Conservation (phyloP, 2,797 vertebrate genomes). For the Gambelia wislizenii region DNA sequence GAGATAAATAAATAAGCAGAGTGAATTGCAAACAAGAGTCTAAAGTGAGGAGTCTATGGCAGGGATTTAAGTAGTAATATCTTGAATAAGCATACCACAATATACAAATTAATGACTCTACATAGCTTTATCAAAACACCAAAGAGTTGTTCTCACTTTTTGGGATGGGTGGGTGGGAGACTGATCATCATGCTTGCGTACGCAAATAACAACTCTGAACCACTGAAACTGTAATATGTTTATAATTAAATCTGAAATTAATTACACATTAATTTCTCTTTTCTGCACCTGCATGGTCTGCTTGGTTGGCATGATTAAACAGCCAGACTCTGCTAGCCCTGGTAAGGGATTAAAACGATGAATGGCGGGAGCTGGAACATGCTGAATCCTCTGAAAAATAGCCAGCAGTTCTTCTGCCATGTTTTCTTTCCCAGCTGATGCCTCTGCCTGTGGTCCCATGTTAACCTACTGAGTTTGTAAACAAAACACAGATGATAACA, state of each 20-base stretch:
- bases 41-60: no score
- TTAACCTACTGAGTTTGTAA: background rate
- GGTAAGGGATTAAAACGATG: conserved; percentile 7
- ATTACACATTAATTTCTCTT: background rate
- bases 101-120: background rate
- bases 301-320: background rate
- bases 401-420: background rate
- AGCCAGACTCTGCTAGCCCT: background rate
- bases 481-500: background rate
- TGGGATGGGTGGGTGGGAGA: no score
- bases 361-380: background rate
- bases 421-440: background rate
- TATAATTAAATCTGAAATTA: background rate
- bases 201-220: background rate
- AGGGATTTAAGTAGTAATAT: background rate
- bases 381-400: background rate
- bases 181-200: background rate
- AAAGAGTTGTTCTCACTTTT: background rate
- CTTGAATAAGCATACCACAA: background rate
- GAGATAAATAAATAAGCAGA: background rate
- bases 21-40: background rate
- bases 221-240: conserved; percentile 11
- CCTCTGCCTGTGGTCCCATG: background rate
- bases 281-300: background rate
- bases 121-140: background rate